A percentile compares a stretch with the other conserved stretches of the same genome.
Conservation (phyloP, 2,113 vertebrate species). For the Canis aureus region DNA sequence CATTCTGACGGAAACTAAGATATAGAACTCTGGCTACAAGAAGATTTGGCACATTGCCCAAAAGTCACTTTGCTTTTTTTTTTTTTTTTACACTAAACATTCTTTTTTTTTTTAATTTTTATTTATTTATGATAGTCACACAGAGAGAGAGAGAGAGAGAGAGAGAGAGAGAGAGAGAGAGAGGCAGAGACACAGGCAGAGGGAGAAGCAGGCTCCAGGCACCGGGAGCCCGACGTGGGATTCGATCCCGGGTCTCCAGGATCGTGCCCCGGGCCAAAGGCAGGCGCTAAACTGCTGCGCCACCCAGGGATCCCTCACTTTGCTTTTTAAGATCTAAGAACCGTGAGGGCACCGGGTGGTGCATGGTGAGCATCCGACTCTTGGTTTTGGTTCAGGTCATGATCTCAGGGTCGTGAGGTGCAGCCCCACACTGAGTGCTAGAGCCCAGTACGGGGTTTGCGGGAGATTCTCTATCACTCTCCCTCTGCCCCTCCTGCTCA, state of each 20-base stretch:
- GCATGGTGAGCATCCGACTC: not conserved
- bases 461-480: not conserved
- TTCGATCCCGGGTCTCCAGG: no score
- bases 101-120: no score
- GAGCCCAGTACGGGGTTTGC: not conserved
- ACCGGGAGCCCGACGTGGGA: no score
- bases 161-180: no score
- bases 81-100: no score
- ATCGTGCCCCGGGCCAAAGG: no score
- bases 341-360: not conserved
- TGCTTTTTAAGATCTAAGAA: conserved; percentile 39
- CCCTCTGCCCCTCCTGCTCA: not conserved
- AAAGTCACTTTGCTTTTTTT: conserved; percentile 16
- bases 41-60: not conserved
- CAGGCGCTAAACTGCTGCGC: no score
- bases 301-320: not conserved
- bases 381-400: not conserved
- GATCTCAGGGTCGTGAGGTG: not conserved
- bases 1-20: not conserved
- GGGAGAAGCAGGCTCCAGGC: no score
- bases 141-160: no score
- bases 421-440: not conserved
- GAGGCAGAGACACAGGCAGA: no score
- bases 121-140: no score
- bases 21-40: not conserved